phyloP scores from a whole-genome alignment of 2,113 vertebrate genomes.

The Candoia aspera region DNA sequence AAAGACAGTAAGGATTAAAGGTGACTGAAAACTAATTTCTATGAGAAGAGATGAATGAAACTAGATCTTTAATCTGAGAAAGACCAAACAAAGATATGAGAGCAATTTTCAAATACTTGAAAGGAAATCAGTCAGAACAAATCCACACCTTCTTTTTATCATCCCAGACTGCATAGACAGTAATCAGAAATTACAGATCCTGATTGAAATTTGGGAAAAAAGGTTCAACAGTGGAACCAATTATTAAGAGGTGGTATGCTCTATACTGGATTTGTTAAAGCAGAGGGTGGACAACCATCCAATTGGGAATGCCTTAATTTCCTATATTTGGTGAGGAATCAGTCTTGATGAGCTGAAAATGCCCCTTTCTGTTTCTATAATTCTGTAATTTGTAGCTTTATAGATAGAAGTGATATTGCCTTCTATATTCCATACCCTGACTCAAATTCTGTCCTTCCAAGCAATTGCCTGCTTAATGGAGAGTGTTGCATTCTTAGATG shows the following conservation, averaged over 20 bases:
- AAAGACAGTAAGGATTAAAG: background rate
- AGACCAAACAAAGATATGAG: background rate
- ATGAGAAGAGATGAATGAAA: background rate
- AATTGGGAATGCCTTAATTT: background rate
- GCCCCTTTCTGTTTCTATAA: background rate
- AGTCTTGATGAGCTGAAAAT: background rate
- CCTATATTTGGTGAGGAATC: background rate
- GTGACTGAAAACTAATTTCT: background rate
- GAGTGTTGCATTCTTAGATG: background rate
- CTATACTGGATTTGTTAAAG: background rate
- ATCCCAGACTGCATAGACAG: background rate
- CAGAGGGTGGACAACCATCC: background rate
- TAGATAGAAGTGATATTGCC: background rate
- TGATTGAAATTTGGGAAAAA: background rate
- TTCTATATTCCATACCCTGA: background rate
- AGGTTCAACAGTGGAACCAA: background rate
- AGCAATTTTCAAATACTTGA: background rate
- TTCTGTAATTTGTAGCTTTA: background rate
- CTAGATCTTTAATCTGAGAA: background rate
- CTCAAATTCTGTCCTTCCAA: background rate
- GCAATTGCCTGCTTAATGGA: background rate
- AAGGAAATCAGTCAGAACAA: background rate
- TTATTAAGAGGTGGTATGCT: background rate
- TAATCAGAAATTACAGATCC: background rate
- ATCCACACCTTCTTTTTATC: background rate